Evolutionary conservation across 1,140 invertebrate species (phyloP).

Genomic region (Hydropsyche tenuis): DNA sequence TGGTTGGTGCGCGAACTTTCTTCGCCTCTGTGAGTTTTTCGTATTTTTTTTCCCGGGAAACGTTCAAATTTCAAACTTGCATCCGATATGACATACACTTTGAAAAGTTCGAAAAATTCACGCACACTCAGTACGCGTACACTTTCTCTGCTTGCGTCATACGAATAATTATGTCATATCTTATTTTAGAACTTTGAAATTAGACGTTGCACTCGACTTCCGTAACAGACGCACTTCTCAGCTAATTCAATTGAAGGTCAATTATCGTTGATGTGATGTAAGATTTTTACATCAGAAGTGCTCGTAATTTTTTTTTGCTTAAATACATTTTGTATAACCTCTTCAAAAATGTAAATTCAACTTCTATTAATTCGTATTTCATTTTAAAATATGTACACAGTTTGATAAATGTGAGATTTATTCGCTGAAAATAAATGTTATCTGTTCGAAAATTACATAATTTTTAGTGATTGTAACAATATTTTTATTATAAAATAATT

Average conservation of each 20-base stretch:
- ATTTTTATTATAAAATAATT: too few relatives aligned
- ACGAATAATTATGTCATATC: slow-evolving; percentile 31
- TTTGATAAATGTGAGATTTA: too few relatives aligned
- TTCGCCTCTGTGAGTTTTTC: background rate
- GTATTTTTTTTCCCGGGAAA: background rate
- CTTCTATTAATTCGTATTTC: too few relatives aligned
- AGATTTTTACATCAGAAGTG: too few relatives aligned
- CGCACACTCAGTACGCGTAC: background rate
- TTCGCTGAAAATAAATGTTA: too few relatives aligned
- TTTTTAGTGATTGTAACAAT: too few relatives aligned
- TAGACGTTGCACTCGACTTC: background rate
- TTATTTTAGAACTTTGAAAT: slow-evolving; percentile 24
- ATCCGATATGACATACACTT: background rate
- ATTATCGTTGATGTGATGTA: background rate
- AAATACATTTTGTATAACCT: too few relatives aligned
- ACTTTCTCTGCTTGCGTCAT: slow-evolving; percentile 9
- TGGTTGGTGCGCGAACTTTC: background rate
- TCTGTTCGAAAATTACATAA: too few relatives aligned
- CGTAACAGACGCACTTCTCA: background rate
- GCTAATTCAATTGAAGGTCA: background rate
- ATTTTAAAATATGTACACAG: too few relatives aligned
- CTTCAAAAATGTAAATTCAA: too few relatives aligned
- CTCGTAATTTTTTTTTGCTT: too few relatives aligned
- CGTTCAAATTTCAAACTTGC: background rate
- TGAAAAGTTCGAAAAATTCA: background rate